Evolutionary conservation across 2,797 vertebrate species (phyloP).

Genomic region (Falco columbarius): DNA sequence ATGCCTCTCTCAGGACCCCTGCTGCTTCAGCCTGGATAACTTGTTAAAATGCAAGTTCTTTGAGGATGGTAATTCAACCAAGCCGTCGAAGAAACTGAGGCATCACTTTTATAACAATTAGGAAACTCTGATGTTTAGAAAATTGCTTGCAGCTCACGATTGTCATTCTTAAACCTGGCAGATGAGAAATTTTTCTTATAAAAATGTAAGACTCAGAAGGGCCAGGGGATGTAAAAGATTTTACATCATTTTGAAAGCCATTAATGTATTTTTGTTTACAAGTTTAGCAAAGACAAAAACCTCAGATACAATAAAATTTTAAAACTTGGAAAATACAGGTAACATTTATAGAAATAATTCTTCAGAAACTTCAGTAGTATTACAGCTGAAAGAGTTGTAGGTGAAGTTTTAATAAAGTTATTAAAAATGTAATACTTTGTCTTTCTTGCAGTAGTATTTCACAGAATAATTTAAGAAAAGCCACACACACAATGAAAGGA

Average conservation of each 20-base stretch:
- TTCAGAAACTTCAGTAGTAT: background rate
- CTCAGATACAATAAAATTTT: background rate
- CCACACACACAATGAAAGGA: slow-evolving; percentile 62
- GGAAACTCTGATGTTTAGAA: background rate
- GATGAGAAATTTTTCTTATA: background rate
- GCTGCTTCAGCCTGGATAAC: background rate
- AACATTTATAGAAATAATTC: background rate
- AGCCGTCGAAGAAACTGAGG: background rate
- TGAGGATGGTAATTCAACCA: slow-evolving; percentile 23
- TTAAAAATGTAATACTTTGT: slow-evolving; percentile 46
- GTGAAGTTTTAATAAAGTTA: slow-evolving; percentile 35
- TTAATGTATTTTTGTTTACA: background rate
- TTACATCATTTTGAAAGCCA: background rate
- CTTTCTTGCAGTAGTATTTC: slow-evolving; percentile 63
- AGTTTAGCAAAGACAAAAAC: background rate
- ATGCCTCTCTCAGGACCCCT: slow-evolving; percentile 59
- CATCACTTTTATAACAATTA: background rate
- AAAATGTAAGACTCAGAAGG: background rate
- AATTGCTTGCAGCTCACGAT: background rate
- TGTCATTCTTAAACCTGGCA: background rate
- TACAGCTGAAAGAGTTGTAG: background rate
- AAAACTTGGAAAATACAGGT: background rate
- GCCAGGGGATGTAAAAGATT: background rate
- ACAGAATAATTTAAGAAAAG: slow-evolving; percentile 70
- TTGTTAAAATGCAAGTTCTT: slow-evolving; percentile 39